Conservation (phyloP, 2,113 vertebrate genomes). For the Microtus pennsylvanicus region DNA sequence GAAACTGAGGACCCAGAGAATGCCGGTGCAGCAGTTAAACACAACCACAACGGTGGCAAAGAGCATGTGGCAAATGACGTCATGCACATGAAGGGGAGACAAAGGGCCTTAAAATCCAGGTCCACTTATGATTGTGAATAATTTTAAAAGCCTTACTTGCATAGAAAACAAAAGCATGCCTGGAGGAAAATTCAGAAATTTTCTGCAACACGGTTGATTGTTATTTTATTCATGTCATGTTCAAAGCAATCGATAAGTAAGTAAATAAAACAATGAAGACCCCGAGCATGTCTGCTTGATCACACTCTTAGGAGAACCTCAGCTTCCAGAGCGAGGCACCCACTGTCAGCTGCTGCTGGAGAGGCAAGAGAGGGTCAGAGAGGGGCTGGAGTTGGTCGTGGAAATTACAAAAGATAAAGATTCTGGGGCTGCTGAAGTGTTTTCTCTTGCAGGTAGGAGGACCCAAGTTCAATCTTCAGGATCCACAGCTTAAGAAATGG, state of each 20-base stretch:
- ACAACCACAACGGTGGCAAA: background rate
- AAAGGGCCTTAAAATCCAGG: background rate
- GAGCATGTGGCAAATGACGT: background rate
- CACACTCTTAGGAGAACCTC: background rate
- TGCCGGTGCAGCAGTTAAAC: background rate
- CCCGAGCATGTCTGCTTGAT: background rate
- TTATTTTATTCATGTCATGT: background rate
- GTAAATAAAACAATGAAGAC: background rate
- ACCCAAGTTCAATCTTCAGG: background rate
- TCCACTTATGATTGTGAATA: background rate
- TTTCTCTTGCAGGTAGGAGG: background rate
- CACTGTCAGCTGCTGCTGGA: accelerated
- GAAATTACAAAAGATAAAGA: background rate
- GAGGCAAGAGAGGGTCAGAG: background rate
- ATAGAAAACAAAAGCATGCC: background rate
- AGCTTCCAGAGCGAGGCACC: background rate
- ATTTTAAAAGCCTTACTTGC: background rate
- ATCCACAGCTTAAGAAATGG: background rate
- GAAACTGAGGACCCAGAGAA: background rate
- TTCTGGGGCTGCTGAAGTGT: background rate
- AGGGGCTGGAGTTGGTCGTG: accelerated
- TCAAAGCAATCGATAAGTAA: background rate
- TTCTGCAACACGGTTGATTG: background rate
- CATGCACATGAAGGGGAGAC: background rate
- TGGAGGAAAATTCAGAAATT: background rate